Conservation (phyloP, 2,888 invertebrate genomes). For the Leucophenga maculata region DNA sequence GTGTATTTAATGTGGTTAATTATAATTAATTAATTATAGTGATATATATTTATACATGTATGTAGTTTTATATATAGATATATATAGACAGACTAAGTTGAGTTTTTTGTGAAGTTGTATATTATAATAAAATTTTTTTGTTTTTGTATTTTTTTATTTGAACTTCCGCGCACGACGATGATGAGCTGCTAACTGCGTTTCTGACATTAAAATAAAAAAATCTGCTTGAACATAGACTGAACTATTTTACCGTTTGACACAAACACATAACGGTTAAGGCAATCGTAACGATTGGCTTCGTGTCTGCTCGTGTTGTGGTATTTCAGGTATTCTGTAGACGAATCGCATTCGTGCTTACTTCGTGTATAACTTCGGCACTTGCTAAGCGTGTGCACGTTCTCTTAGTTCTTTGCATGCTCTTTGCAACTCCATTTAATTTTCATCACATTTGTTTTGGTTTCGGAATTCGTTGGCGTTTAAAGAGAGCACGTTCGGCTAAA, state of each 20-base stretch:
- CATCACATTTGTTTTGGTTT: constrained; percentile 68
- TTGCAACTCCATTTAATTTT: constrained; percentile 34
- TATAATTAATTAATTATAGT: neutral
- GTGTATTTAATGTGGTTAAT: constrained; percentile 40
- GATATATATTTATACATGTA: too few relatives aligned
- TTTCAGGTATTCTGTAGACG: too few relatives aligned
- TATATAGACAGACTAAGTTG: neutral
- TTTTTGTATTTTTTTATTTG: constrained; percentile 37
- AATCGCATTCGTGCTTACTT: too few relatives aligned
- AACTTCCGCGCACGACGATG: constrained; percentile 67
- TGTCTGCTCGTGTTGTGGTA: too few relatives aligned
- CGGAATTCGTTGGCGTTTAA: constrained; percentile 50
- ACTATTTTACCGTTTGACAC: neutral
- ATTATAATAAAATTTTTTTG: neutral
- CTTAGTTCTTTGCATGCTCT: constrained; percentile 13
- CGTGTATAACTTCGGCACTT: neutral
- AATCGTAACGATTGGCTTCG: neutral
- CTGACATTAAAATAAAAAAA: constrained; percentile 68
- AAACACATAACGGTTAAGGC: neutral
- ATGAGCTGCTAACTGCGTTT: constrained; percentile 67
- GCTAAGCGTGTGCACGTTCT: constrained; percentile 16
- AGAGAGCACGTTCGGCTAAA: too few relatives aligned
- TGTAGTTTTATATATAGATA: neutral
- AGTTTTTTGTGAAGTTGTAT: neutral
- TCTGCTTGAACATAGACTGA: constrained; percentile 26